These are phyloP conservation scores for Ondatra zibethicus DNA, from an alignment of 2,113 vertebrate species.

Conservation along the genomic window DNA sequence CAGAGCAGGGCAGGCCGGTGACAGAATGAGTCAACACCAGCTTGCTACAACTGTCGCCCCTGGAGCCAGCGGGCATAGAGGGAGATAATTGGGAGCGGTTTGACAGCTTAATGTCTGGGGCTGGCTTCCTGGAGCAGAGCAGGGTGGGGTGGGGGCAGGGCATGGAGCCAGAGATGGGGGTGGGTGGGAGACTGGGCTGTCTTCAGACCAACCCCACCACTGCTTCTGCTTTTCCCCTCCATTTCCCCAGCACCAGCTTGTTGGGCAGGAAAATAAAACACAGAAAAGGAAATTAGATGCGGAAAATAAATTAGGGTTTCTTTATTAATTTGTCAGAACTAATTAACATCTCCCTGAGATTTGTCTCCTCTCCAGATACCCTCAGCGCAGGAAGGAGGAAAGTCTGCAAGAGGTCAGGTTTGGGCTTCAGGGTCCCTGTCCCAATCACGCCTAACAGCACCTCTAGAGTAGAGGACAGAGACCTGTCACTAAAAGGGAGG, in stretches of 20 bases:
- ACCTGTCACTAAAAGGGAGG: not conserved
- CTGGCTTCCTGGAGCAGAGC: constrained; percentile 45
- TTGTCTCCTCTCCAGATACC: constrained; percentile 73
- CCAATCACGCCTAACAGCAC: not conserved
- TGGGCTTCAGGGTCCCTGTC: not conserved
- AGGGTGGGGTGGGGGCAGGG: not conserved
- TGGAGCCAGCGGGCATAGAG: constrained; percentile 74
- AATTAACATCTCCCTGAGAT: constrained; percentile 83
- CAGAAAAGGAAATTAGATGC: constrained; percentile 80
- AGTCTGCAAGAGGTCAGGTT: not conserved
- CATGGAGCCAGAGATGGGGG: not conserved
- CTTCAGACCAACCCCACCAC: not conserved
- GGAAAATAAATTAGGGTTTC: constrained; percentile 79
- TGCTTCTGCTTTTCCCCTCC: not conserved
- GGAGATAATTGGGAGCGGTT: constrained; percentile 73
- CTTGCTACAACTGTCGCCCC: constrained; percentile 79
- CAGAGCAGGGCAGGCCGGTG: constrained; percentile 64
- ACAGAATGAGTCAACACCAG: constrained; percentile 78
- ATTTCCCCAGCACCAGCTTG: constrained; percentile 8
- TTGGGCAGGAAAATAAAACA: constrained; percentile 72
- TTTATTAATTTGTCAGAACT: constrained; percentile 85
- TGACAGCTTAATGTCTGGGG: constrained; percentile 79
- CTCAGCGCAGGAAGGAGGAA: constrained; percentile 17
- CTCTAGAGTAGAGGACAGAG: not conserved
- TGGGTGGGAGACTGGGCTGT: not conserved